A percentile compares a stretch with the other conserved stretches of the same genome.
These are phyloP conservation scores for Drosophila parabipectinata DNA, from an alignment of 1,140 invertebrate genomes.

Conservation along the genomic window DNA sequence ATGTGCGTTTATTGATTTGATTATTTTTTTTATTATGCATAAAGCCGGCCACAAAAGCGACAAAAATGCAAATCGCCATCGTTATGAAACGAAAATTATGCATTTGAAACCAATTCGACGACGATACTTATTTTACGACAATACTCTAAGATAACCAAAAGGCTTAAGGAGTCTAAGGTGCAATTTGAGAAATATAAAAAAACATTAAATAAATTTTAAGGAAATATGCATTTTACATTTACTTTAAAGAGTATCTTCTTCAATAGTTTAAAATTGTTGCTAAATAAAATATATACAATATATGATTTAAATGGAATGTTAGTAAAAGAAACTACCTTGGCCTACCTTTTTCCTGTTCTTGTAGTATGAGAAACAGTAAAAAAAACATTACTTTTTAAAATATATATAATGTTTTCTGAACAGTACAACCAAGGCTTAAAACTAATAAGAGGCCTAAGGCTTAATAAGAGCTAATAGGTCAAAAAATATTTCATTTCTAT, in stretches of 20 bases:
- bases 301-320: neutral
- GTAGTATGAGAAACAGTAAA: neutral
- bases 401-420: neutral
- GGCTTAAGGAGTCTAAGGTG: no score
- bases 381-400: neutral
- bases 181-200: neutral
- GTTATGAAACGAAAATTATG: slow-evolving; percentile 75
- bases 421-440: neutral
- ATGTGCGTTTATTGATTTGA: slow-evolving; percentile 80
- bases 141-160: slow-evolving; percentile 2
- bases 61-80: slow-evolving; percentile 79
- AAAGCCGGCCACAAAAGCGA: slow-evolving; percentile 74
- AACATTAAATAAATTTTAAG: neutral
- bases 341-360: neutral
- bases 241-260: no score
- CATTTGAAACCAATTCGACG: slow-evolving; percentile 72
- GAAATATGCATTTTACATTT: no score
- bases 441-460: no score
- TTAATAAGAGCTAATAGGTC: no score
- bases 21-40: slow-evolving; percentile 82
- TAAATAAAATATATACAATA: neutral
- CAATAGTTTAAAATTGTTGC: no score
- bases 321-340: neutral
- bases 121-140: slow-evolving; percentile 35
- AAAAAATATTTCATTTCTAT: no score